Base-by-base conservation (phyloP, 2,888 invertebrate genomes). In the Dryadula phaetusa region DNA sequence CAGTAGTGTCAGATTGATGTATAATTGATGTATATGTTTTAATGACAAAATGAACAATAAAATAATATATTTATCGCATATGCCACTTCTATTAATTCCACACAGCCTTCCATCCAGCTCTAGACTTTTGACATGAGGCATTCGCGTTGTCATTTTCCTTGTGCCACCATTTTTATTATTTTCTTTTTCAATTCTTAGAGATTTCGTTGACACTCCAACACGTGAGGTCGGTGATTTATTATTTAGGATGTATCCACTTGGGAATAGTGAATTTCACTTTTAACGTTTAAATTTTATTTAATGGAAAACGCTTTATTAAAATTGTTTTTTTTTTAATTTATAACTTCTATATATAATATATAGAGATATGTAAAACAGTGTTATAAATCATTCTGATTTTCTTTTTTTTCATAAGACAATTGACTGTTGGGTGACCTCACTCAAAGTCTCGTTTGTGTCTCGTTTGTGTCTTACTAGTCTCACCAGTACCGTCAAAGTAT, bases 131-230 rank as follows among this genome's bases (percentile, higher is more conserved):
- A 77, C 77, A 76, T 72, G 76, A 74, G 74, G 74, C 74, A 76
- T 76, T 76, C 75, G 73, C 75, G 75, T 74, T 75, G 77, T 76
- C 76, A 76, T 78, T 78, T 78, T 78, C 73, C 74, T 73, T 71
- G 61, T 74, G 69, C 74, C 73, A 71, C 70, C 71, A 71, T 73
- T 74, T 73, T 76, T 75, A 73, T 75, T 76, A 77, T 79, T 77
- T 75, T 74, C 71, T 60, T 65, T 69, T 66, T 67, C 64, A 49
- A 66, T 70, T 70, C 25, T 60, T 49, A 20, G 53, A 67, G 66
- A 77, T 73, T 74, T 70, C 68, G 67, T 71, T 69, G 62, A 34
- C 66, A 58, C 42, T 60, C 16, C 47, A 53, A 67, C 60, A 62
- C 65, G 63, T 63, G 65, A 61, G 44, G 49, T 53, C 37, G 62